These are phyloP conservation scores for Cephonodes hylas DNA, from an alignment of 2,888 invertebrate genomes.

Conservation along the genomic window DNA sequence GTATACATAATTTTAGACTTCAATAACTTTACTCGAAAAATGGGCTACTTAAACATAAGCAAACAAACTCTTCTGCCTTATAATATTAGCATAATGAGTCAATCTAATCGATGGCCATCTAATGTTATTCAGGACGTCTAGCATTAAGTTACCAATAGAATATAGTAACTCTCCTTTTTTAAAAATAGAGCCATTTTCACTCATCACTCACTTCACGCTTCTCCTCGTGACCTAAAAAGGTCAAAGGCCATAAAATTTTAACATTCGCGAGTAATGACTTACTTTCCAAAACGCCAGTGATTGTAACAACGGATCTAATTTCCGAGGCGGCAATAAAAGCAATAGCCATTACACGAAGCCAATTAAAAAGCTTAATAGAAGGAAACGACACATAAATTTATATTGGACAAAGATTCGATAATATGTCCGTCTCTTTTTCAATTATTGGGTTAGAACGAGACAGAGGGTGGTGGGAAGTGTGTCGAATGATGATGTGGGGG, in stretches of 20 bases:
- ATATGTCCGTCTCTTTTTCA: conserved; percentile 16
- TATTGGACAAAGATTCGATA: conserved; percentile 5
- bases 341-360: conserved; percentile 15
- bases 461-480: conserved; percentile 4
- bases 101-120: too few species aligned
- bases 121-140: too few species aligned
- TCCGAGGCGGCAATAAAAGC: conserved; percentile 10
- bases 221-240: too few species aligned
- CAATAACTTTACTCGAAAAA: too few species aligned
- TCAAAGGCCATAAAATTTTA: conserved; percentile 7
- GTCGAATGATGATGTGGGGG: background rate
- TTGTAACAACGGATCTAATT: conserved; percentile 5
- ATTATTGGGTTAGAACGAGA: conserved; percentile 21
- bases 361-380: conserved; percentile 30
- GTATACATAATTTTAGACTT: too few species aligned
- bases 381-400: conserved; percentile 24
- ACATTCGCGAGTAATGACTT: conserved; percentile 15
- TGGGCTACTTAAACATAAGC: too few species aligned
- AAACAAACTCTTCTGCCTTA: too few species aligned
- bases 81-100: too few species aligned
- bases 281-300: conserved; percentile 14
- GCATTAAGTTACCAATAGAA: too few species aligned
- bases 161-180: too few species aligned
- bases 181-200: too few species aligned
- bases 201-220: too few species aligned